Conservation (phyloP, 2,797 vertebrate genomes). For the Leuciscus waleckii region DNA sequence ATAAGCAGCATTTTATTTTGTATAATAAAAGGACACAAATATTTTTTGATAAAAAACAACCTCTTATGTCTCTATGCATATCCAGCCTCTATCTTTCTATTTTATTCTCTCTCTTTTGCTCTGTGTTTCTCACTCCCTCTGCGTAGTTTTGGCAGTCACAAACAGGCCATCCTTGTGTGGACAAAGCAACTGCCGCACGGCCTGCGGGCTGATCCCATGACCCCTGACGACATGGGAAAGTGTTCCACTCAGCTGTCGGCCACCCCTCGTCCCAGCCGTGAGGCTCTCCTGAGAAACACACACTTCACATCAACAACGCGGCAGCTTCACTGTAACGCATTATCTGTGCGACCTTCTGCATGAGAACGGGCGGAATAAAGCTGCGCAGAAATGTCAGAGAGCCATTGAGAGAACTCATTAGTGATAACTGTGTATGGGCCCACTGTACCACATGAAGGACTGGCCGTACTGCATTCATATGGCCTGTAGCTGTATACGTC, state of each 20-base stretch:
- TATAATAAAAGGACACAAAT: not conserved
- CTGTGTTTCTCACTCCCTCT: constrained; percentile 35
- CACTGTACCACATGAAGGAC: constrained; percentile 41
- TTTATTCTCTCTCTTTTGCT: constrained; percentile 35
- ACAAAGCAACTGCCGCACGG: constrained; percentile 75
- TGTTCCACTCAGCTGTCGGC: constrained; percentile 77
- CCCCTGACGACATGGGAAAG: constrained; percentile 81
- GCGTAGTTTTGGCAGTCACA: constrained; percentile 58
- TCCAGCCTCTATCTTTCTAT: constrained; percentile 51
- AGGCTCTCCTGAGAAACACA: constrained; percentile 48
- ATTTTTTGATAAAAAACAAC: not conserved
- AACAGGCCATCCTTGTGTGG: constrained; percentile 73
- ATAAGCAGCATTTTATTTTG: not conserved
- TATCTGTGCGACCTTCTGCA: constrained; percentile 24
- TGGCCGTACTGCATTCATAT: constrained; percentile 14
- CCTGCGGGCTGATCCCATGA: constrained; percentile 73
- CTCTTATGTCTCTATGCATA: constrained; percentile 45
- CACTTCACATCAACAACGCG: constrained; percentile 19
- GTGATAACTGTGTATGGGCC: constrained; percentile 46
- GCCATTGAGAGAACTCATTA: constrained; percentile 43
- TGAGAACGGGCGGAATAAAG: constrained; percentile 33
- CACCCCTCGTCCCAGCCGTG: constrained; percentile 47
- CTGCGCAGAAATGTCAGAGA: constrained; percentile 39
- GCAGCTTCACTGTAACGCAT: constrained; percentile 32
- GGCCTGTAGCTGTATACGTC: not conserved